Evolutionary conservation across 2,888 invertebrate genomes (phyloP), one percentile per base, ranked within the genome.

Genomic region (Sylvicola cinctus): DNA sequence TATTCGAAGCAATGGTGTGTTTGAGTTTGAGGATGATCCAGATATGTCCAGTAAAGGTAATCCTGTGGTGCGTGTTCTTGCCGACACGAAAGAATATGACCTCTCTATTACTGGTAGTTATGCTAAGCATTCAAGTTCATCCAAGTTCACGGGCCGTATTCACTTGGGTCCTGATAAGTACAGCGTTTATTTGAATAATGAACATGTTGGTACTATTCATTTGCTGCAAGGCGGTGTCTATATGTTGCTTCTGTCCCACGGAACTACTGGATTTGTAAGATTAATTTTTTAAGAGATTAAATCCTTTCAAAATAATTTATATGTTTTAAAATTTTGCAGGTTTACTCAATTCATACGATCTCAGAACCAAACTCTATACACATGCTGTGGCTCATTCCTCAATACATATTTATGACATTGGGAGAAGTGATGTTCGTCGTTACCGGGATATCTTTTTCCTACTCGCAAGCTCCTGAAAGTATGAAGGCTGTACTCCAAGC

Each of bases 401-500:
- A 78, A 49, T 75, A 73, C 45, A 51, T 74, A 16, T 50, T 74
- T 3, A 68, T 78, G 46, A 73, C 76, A 1, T 48, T 66, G 6
- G 76, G 68, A 8, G 57, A 58, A 30, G 33, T 77, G 2, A 65
- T 77, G 60, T 71, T 75, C 47, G 71, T 74, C 1, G 67, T 78
- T 15, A 74, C 76, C 13, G 76, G 76, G 0, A 54, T 77, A 11
- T 67, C 71, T 42, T 78, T 78, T 51, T 70, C 74, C 3, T 79
- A 74, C 47, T 63, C 72, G 1, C 68, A 68, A 65, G 71, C 76
- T 4, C 73, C 75, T 2, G 35, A 43, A 2, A 74, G 74, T 40
- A 93, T 98, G 93, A 96, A 95, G 55, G 85, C 93, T 0, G 78
- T 96, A 1, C 55, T 96, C 33, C 80, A 83, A 54, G 87, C 95